Percentiles rank a stretch among this genome's conserved stretches.
Evolutionary conservation across 2,113 vertebrate species (phyloP).

Genomic region (Argyrosomus japonicus): DNA sequence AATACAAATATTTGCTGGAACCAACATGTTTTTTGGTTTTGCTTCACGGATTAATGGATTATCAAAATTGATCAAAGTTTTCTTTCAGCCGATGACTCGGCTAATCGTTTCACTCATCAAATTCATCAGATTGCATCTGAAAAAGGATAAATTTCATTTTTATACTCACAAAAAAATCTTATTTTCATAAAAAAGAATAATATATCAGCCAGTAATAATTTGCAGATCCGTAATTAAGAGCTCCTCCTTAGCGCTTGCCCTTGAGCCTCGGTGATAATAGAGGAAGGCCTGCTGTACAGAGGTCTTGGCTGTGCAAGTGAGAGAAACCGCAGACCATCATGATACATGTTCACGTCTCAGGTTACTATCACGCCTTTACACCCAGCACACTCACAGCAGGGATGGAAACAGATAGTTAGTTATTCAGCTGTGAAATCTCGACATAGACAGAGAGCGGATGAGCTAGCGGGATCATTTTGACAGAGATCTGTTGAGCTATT

Average conservation of each 20-base stretch:
- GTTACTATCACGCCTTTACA: slow-evolving; percentile 28
- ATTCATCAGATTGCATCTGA: not conserved
- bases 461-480: slow-evolving; percentile 49
- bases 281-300: slow-evolving; percentile 19
- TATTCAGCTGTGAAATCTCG: slow-evolving; percentile 42
- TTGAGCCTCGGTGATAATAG: slow-evolving; percentile 24
- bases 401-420: slow-evolving; percentile 23
- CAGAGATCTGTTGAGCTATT: slow-evolving; percentile 50
- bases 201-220: slow-evolving; percentile 6
- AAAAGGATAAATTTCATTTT: not conserved
- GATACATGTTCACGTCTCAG: slow-evolving; percentile 35
- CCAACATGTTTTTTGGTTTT: not conserved
- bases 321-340: slow-evolving; percentile 7
- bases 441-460: slow-evolving; percentile 37
- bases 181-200: slow-evolving; percentile 9
- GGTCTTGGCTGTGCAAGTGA: slow-evolving; percentile 10
- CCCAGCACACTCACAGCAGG: slow-evolving; percentile 33
- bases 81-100: not conserved
- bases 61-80: not conserved
- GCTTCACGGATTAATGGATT: not conserved
- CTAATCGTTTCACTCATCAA: not conserved
- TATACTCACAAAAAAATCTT: not conserved
- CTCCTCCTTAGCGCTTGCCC: slow-evolving; percentile 46
- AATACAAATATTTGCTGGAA: not conserved
- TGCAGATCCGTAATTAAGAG: slow-evolving; percentile 32